A percentile compares a stretch with the other conserved stretches of the same genome.
phyloP scores from a whole-genome alignment of 2,888 invertebrate species.

The Papilio demoleus region DNA sequence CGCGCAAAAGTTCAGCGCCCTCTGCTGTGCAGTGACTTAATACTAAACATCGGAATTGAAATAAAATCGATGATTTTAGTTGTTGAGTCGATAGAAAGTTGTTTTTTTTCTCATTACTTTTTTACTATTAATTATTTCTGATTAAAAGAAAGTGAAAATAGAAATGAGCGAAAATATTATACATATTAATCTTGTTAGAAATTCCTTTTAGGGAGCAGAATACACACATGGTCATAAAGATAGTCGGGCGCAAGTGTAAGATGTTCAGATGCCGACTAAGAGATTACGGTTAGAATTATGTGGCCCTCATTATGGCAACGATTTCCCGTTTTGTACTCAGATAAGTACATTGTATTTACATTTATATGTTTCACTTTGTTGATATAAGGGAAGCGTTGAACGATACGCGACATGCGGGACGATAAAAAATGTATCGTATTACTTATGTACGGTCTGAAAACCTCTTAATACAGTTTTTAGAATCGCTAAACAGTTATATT shows the following conservation, averaged over 20 bases:
- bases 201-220: background rate
- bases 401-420: conserved; percentile 28
- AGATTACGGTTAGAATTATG: conserved; percentile 36
- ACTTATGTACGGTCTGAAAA: too few species aligned
- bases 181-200: conserved; percentile 13
- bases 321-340: conserved; percentile 35
- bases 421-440: too few species aligned
- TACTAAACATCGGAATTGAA: conserved; percentile 35
- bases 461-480: background rate
- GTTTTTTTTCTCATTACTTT: background rate
- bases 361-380: conserved; percentile 30
- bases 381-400: conserved; percentile 11
- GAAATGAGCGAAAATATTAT: background rate
- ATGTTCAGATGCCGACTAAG: conserved; percentile 38
- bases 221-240: conserved; percentile 28
- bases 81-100: background rate
- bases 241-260: conserved; percentile 29
- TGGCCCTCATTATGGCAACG: conserved; percentile 33
- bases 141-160: background rate
- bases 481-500: too few species aligned
- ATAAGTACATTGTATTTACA: conserved; percentile 38
- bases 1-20: conserved; percentile 75
- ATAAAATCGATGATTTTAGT: conserved; percentile 27
- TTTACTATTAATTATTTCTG: background rate
- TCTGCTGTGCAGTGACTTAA: conserved; percentile 45